Percentiles rank a stretch among this genome's conserved stretches.
Evolutionary conservation across 2,113 vertebrate genomes (phyloP).

Genomic region (Smithornis capensis): DNA sequence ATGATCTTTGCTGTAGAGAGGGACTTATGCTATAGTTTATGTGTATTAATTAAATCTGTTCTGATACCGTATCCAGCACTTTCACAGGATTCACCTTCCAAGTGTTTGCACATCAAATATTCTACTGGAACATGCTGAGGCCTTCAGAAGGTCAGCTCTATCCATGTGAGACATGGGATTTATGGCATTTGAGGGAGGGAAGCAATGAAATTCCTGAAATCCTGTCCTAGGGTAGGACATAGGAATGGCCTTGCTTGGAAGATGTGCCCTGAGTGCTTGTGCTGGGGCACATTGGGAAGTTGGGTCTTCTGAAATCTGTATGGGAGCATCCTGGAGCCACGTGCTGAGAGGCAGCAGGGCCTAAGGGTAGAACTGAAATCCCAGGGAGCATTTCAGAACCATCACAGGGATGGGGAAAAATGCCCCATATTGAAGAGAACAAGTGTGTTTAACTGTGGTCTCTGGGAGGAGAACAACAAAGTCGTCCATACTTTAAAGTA

Average conservation of each 20-base stretch:
- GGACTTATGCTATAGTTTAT: background rate
- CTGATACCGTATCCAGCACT: background rate
- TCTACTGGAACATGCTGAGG: background rate
- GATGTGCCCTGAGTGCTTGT: background rate
- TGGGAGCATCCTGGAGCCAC: background rate
- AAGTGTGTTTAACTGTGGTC: background rate
- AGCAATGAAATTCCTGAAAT: background rate
- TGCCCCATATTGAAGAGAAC: background rate
- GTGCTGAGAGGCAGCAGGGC: background rate
- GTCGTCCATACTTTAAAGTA: background rate
- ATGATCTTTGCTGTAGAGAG: background rate
- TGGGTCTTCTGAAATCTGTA: background rate
- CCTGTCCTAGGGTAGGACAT: background rate
- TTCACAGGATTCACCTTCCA: background rate
- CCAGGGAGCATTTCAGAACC: background rate
- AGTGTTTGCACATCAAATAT: background rate
- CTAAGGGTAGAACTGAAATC: background rate
- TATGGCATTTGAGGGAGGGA: background rate
- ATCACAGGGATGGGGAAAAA: background rate
- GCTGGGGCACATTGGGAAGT: background rate
- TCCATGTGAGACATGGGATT: fast-evolving
- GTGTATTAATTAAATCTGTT: background rate
- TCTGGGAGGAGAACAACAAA: background rate
- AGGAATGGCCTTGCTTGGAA: background rate
- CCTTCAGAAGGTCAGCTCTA: background rate